Evolutionary conservation across 2,113 vertebrate species (phyloP).

Genomic region (Trachemys scripta): DNA sequence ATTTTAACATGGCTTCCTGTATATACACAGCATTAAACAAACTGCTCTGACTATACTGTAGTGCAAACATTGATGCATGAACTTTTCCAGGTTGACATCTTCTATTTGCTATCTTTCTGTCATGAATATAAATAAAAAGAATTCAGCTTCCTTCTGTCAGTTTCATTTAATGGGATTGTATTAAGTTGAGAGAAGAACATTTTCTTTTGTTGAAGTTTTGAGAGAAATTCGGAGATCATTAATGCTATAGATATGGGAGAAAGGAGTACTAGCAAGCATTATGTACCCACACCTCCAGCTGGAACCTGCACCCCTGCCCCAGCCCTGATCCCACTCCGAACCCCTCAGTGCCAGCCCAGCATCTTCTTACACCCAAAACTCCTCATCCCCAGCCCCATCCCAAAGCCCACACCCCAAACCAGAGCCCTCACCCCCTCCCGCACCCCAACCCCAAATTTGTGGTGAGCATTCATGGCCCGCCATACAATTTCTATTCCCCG

Average conservation of each 20-base stretch:
- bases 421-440: too few species aligned
- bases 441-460: too few species aligned
- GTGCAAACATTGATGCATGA: not conserved
- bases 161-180: not conserved
- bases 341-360: too few species aligned
- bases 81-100: not conserved
- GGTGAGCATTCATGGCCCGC: too few species aligned
- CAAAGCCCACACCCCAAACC: too few species aligned
- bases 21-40: not conserved
- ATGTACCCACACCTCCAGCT: not conserved
- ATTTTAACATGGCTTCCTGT: not conserved
- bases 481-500: too few species aligned
- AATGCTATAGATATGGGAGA: not conserved
- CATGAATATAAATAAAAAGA: not conserved
- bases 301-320: too few species aligned
- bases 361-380: too few species aligned
- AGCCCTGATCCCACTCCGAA: too few species aligned
- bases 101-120: not conserved
- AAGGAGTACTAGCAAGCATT: not conserved
- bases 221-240: not conserved
- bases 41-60: not conserved
- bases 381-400: too few species aligned
- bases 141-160: not conserved
- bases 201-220: not conserved
- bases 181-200: not conserved